Evolutionary conservation across 2,888 invertebrate species (phyloP).

Genomic region (Ichneumoninae sp.): DNA sequence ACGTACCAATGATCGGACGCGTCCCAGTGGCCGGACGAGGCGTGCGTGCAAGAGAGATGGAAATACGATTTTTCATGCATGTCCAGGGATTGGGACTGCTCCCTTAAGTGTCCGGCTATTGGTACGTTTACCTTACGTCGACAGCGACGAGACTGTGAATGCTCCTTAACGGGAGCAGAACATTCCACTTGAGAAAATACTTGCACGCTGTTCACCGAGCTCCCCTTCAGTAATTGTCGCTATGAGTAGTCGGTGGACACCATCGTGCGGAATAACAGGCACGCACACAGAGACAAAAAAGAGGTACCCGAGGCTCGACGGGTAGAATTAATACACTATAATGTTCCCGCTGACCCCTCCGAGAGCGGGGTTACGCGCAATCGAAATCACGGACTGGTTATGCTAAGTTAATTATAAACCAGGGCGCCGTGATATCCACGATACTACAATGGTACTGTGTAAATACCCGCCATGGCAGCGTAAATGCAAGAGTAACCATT

Average conservation of each 20-base stretch:
- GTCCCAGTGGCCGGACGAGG: too few relatives aligned
- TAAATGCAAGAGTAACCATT: neutral
- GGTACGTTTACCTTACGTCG: too few relatives aligned
- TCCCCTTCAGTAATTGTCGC: neutral
- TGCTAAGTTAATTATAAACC: conserved; percentile 68
- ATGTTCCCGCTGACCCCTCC: conserved; percentile 32
- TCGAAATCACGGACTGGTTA: conserved; percentile 69
- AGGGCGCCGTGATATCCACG: conserved; percentile 30
- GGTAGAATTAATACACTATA: conserved; percentile 28
- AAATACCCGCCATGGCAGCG: neutral
- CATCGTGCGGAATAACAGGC: neutral
- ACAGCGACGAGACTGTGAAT: neutral
- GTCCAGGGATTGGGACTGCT: too few relatives aligned
- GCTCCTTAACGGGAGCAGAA: neutral
- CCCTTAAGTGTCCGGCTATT: too few relatives aligned
- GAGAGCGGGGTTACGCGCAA: conserved; percentile 39
- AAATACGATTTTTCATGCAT: too few relatives aligned
- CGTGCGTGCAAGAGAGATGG: too few relatives aligned
- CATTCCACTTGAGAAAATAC: neutral
- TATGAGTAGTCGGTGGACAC: neutral
- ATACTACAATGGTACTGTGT: conserved; percentile 1
- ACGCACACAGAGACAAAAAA: conserved; percentile 4
- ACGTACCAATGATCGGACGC: too few relatives aligned
- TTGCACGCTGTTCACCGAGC: neutral
- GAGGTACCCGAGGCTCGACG: neutral